Evolutionary conservation across 2,797 vertebrate genomes (phyloP).

Genomic region (Naso thynnoides): DNA sequence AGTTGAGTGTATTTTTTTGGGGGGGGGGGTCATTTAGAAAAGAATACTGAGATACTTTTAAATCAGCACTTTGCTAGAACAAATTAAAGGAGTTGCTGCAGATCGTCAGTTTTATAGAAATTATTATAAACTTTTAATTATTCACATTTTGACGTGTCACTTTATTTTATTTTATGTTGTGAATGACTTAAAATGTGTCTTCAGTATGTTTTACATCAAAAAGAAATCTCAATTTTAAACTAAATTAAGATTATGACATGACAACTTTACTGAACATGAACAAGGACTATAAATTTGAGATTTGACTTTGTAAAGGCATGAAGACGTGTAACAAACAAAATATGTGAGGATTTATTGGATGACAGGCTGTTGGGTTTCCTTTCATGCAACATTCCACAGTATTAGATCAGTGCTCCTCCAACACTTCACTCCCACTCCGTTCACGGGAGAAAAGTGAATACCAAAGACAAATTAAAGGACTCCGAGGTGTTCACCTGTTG

Average conservation of each 20-base stretch:
- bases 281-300: neutral
- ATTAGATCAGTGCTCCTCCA: constrained; percentile 12
- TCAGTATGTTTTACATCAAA: neutral
- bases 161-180: neutral
- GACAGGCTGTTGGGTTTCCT: constrained; percentile 11
- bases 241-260: neutral
- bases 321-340: neutral
- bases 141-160: neutral
- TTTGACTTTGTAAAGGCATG: neutral
- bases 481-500: constrained; percentile 64
- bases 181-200: neutral
- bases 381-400: constrained; percentile 20
- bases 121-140: no score
- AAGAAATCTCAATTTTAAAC: no score
- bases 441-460: constrained; percentile 15
- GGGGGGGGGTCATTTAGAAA: no score
- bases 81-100: no score
- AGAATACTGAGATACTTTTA: no score
- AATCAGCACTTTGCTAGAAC: no score
- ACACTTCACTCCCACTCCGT: constrained; percentile 17
- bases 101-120: no score
- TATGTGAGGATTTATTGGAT: neutral
- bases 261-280: neutral
- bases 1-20: no score
- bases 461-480: constrained; percentile 37